Evolutionary conservation across 2,888 invertebrate genomes (phyloP), one percentile per base, ranked within the genome.

Genomic region (Platerodrilus igneus): DNA sequence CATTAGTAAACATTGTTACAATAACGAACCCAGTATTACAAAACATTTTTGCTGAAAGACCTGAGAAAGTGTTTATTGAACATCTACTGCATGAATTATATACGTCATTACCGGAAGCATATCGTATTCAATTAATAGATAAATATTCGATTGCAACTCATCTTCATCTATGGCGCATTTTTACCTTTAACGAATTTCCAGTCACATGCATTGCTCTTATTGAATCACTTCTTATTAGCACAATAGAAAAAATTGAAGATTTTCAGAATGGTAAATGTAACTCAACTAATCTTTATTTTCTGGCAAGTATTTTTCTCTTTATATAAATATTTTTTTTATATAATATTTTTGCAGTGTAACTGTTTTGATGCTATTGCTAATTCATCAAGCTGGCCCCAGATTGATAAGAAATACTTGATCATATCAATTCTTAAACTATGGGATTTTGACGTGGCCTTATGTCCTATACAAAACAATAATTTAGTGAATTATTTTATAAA

Each of bases 1-100:
- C 41, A 11, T 16, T 49, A 9, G 10, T 10, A 6, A 27, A 21
- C 20, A 28, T 47, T 21, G 15, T 50, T 6, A 34, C 42, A 22
- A 26, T 27, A 14, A 38, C 35, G 6, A 9, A 40, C 13, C 11
- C 14, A 2, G 6, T 41, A n/a, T 8, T 50, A 13, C 25, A 11
- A 37, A 50, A 53, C 8, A 39, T 42, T n/a, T 52, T 53, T 20
- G 50, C 55, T 1, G 19, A 46, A 17, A 47, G 52, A 26, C 51
- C 56, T n/a, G 54, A 56, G 31, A 41, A 47, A 9, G 19, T 50
- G 19, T 46, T 46, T 39, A 28, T 60, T 13, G 50, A 50, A 43
- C 45, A 46, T 31, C 45, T 60, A 3, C 26, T 56, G 6, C 41
- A 47, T 15, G 48, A 54, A 29, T 41, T 57, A 13, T 57, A 51